These are phyloP conservation scores for Oikopleura dioica DNA, from an alignment of 23 tunicate genomes.

Conservation along the genomic window DNA sequence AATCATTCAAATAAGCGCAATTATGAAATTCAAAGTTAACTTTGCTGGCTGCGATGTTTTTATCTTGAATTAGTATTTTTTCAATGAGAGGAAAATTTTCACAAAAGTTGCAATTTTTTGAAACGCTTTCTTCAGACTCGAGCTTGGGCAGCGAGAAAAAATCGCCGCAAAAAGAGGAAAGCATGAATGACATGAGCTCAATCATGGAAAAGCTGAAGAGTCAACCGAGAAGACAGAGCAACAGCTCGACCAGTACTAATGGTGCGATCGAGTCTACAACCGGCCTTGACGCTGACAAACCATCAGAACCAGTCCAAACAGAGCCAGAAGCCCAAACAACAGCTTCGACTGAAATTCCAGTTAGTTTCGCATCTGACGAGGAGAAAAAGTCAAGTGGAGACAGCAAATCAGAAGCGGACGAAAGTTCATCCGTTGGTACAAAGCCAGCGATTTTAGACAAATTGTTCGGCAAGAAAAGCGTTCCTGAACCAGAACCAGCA, in stretches of 20 bases:
- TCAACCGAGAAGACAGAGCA: background rate
- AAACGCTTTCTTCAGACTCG: too few relatives aligned
- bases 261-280: slow-evolving; percentile 7
- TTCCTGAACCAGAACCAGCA: background rate
- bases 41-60: too few relatives aligned
- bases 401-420: background rate
- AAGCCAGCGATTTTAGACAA: background rate
- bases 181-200: background rate
- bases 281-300: background rate
- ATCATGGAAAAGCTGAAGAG: background rate
- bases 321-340: background rate
- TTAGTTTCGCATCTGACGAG: background rate
- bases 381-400: background rate
- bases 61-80: too few relatives aligned
- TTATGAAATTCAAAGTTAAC: too few relatives aligned
- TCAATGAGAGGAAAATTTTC: too few relatives aligned
- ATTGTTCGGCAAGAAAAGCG: background rate
- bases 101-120: too few relatives aligned
- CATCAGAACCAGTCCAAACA: background rate
- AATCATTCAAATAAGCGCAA: too few relatives aligned
- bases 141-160: too few relatives aligned
- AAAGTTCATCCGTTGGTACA: background rate
- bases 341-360: background rate
- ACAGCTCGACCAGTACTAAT: slow-evolving; percentile 5
- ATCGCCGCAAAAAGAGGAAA: background rate